phyloP scores from a whole-genome alignment of 2,888 invertebrate species.

The Ditylenchus weischeri region DNA sequence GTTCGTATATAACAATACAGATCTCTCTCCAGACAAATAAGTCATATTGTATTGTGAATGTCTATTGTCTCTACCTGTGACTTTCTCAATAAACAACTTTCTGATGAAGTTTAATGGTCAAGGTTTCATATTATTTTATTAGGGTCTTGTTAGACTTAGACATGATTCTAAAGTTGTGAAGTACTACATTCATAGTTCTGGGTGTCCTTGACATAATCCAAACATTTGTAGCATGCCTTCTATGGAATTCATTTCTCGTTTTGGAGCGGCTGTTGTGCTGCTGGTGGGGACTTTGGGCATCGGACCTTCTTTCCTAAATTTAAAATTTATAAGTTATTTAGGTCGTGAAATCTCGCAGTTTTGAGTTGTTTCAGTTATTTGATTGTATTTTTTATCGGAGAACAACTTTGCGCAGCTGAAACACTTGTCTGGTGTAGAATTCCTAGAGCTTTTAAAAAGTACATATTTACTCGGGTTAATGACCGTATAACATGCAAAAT shows the following conservation, averaged over 20 bases:
- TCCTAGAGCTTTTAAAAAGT: too few species aligned
- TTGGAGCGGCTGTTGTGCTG: slow-evolving; percentile 18
- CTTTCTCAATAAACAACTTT: not conserved
- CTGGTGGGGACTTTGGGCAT: slow-evolving; percentile 23
- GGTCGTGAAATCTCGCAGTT: too few species aligned
- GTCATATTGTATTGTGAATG: not conserved
- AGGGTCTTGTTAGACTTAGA: not conserved
- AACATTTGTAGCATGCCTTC: slow-evolving; percentile 44
- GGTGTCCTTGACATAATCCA: slow-evolving; percentile 41
- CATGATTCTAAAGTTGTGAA: not conserved
- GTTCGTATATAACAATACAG: slow-evolving; percentile 23
- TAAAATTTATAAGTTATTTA: not conserved
- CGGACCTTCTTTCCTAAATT: slow-evolving; percentile 26
- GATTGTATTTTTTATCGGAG: too few species aligned
- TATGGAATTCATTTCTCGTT: slow-evolving; percentile 32
- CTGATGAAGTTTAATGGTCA: too few species aligned
- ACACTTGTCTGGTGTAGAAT: too few species aligned
- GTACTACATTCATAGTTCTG: slow-evolving; percentile 13
- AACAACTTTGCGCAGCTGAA: too few species aligned
- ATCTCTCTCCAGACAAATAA: slow-evolving; percentile 8
- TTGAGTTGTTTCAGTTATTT: too few species aligned
- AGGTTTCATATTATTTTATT: too few species aligned
- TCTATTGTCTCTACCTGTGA: not conserved
- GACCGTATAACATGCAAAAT: too few species aligned
- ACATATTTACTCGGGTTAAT: too few species aligned